These are phyloP conservation scores for Probaryconus sp. DNA, from an alignment of 1,140 invertebrate genomes.

Conservation along the genomic window DNA sequence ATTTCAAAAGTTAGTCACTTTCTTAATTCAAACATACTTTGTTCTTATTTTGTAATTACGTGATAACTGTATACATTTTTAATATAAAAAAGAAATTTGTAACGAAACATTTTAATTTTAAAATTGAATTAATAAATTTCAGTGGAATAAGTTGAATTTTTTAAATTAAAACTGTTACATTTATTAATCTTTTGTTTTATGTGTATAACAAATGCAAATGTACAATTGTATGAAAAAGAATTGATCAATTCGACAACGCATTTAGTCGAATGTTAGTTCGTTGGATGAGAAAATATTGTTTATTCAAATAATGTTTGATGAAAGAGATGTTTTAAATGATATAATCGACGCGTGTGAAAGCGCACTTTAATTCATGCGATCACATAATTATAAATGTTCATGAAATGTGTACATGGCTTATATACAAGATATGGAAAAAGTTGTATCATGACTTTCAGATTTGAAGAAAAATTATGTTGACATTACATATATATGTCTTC, in stretches of 20 bases:
- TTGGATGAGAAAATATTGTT: slow-evolving; percentile 60
- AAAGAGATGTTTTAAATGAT: slow-evolving; percentile 32
- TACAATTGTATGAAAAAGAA: slow-evolving; percentile 35
- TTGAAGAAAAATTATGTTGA: too few species aligned
- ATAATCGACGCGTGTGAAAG: slow-evolving; percentile 51
- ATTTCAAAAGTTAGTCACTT: too few species aligned
- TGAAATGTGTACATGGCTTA: neutral
- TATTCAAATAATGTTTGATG: slow-evolving; percentile 52
- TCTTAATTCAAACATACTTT: too few species aligned
- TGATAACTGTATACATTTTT: too few species aligned
- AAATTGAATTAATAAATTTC: too few species aligned
- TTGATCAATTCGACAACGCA: slow-evolving; percentile 53
- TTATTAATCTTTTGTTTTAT: neutral
- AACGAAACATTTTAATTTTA: too few species aligned
- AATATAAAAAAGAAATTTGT: too few species aligned
- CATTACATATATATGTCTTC: too few species aligned
- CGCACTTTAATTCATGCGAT: slow-evolving; percentile 50
- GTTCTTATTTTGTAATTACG: too few species aligned
- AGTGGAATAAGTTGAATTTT: too few species aligned
- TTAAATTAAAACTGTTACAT: neutral
- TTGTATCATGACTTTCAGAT: too few species aligned
- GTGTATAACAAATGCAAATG: slow-evolving; percentile 43
- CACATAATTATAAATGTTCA: neutral
- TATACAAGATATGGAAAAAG: too few species aligned
- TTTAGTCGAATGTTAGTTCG: slow-evolving; percentile 61